Base-by-base conservation (phyloP, 2,113 vertebrate genomes). In the Plecturocebus donacophilus region DNA sequence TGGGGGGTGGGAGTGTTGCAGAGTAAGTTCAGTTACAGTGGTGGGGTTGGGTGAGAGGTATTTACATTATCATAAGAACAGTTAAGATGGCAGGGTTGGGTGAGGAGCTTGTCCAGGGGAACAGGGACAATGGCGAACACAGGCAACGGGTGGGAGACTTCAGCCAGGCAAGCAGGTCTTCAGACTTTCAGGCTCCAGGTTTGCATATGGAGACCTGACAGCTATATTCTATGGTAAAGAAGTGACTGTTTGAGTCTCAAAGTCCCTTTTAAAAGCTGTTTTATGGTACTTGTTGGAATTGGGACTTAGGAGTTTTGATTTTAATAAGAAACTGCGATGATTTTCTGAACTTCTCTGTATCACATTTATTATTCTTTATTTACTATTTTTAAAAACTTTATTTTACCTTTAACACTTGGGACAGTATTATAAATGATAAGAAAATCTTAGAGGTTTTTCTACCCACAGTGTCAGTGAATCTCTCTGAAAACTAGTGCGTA, bases 301-400 rank as follows among this genome's bases (percentile, higher is more conserved):
- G 54, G n/a, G 54, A 86, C 79, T 87, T 85, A 58, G 70, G 20
- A 70, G 25, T 85, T 96, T 95, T 86, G 92, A 75, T 97, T 93
- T 90, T 94, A 56, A 35, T 92, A 58, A 92, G 58, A 93, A 88
- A 61, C 35, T 54, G 3, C 27, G 30, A 3, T 61, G 19, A 76
- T 92, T 92, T 95, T 90, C 64, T 66, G 30, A 47, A 68, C 11
- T 76, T 93, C n/a, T 47, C 32, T 93, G 13, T 91, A 56, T 91
- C 12, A 25, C 64, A 66, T 71, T 93, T 2, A 42, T 58, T 87
- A 8, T 82, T 47, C 49, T 73, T 86, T 10, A 38, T 45, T 86
- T 90, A 19, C 38, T 84, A 0, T 76, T 66, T 83, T 77, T n/a
- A 5, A 40, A 27, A 80, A 5, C 5, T 68, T 21, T 77, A 16